phyloP scores from a whole-genome alignment of 2,113 vertebrate genomes.

The Onychostoma macrolepis region DNA sequence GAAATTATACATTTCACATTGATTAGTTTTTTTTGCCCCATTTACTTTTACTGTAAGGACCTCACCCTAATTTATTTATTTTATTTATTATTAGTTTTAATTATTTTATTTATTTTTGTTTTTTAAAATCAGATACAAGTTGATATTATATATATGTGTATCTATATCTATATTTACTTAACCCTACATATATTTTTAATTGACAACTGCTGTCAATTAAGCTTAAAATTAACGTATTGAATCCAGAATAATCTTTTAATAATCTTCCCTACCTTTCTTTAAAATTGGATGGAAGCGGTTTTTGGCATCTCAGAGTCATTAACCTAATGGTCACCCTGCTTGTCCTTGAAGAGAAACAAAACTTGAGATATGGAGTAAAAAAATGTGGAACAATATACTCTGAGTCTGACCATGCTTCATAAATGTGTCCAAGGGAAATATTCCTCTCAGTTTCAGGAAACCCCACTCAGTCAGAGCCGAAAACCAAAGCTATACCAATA shows the following conservation, averaged over 20 bases:
- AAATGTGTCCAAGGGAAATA: constrained; percentile 54
- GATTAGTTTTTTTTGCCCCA: not conserved
- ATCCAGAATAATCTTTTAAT: not conserved
- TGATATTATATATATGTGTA: no score
- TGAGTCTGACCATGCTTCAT: constrained; percentile 53
- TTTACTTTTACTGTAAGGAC: not conserved
- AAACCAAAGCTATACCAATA: constrained; percentile 46
- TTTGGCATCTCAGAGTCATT: constrained; percentile 44
- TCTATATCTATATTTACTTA: no score
- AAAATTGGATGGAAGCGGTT: constrained; percentile 17
- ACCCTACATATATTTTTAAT: no score
- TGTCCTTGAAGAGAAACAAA: constrained; percentile 48
- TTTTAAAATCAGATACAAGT: not conserved
- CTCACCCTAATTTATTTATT: no score
- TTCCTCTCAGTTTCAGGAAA: constrained; percentile 56
- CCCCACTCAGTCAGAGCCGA: constrained; percentile 48
- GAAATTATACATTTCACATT: not conserved
- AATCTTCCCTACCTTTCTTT: constrained; percentile 19
- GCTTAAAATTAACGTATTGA: not conserved
- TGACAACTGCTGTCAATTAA: not conserved
- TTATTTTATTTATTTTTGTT: not conserved
- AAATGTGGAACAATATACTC: constrained; percentile 54
- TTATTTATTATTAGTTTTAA: no score
- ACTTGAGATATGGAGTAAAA: constrained; percentile 48
- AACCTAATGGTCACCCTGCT: constrained; percentile 42